Percentiles rank a stretch among this genome's conserved stretches.
These are phyloP conservation scores for Nyctibius grandis DNA, from an alignment of 2,797 vertebrate genomes.

Conservation along the genomic window DNA sequence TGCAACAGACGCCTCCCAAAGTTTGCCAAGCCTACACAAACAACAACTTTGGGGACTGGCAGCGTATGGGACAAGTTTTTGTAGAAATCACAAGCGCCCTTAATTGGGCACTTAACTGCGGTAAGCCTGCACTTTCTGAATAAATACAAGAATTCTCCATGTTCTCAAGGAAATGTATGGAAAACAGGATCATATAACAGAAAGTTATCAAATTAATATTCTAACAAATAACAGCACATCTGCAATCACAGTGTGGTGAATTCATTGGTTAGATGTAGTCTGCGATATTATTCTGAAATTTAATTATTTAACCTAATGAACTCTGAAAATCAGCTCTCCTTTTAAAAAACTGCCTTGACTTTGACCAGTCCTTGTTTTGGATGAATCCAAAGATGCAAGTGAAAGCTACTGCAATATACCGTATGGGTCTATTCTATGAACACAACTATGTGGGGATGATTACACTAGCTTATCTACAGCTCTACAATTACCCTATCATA, in stretches of 20 bases:
- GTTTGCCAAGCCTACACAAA: not conserved
- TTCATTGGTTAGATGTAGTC: not conserved
- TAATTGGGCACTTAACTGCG: not conserved
- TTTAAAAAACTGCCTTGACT: not conserved
- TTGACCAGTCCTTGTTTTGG: not conserved
- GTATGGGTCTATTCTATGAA: rapidly evolving
- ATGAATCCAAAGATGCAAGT: not conserved
- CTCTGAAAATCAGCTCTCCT: not conserved
- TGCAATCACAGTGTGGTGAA: not conserved
- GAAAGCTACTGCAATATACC: not conserved
- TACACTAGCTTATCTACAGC: not conserved
- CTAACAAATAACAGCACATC: not conserved
- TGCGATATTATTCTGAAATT: not conserved
- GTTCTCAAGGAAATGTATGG: not conserved
- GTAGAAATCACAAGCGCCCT: not conserved
- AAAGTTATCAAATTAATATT: not conserved
- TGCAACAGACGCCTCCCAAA: not conserved
- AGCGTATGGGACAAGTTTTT: not conserved
- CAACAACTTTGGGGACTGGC: not conserved
- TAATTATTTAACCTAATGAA: not conserved
- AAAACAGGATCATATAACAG: rapidly evolving
- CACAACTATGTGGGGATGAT: not conserved
- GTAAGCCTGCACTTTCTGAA: not conserved
- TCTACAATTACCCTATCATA: not conserved
- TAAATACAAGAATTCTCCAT: not conserved